Base-by-base conservation (phyloP, 2,797 vertebrate species). In the Pangasius djambal region DNA sequence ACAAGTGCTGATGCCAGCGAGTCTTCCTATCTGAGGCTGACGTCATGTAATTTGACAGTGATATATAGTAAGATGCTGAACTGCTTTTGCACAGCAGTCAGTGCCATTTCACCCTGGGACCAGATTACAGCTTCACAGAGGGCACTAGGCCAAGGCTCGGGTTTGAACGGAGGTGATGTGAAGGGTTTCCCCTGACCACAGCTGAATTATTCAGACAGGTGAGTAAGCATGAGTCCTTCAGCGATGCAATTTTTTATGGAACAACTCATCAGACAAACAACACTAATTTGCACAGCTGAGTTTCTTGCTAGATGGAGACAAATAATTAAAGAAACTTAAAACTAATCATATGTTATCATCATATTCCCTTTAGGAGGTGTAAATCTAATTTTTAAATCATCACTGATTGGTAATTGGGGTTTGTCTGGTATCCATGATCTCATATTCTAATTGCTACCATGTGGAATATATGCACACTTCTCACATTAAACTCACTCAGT, bases 161-260 rank as follows among this genome's bases (percentile, higher is more conserved):
- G 83, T 88, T 89, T 86, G 83, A 74, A 83, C 70, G 44, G 85
- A 88, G 72, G 89, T 91, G 83, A 90, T 50, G 44, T 40, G 12
- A n/a, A 91, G 93, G 94, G 94, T 93, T 88, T 95, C 90, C 91
- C 94, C 92, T 93, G 91, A 95, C 93, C 93, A 91, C 86, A 94
- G 90, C 93, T 95, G 0, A 93, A 95, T 95, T 89, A 94, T 95
- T 94, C 88, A 94, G 90, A 81, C 83, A 89, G 88, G 90, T 87
- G 83, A 89, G 79, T 87, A 86, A 89, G 88, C 88, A 83, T 28
- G 87, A 81, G 83, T 87, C 86, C 86, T 57, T 90, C 67, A 75
- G 85, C 44, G 69, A 48, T 61, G 88, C 91, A 88, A 92, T 91
- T 85, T 85, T 86, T 87, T 89, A 89, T 87, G 63, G 40, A 85